Evolutionary conservation across 2,797 vertebrate genomes (phyloP).

Genomic region (Acanthis flammea): DNA sequence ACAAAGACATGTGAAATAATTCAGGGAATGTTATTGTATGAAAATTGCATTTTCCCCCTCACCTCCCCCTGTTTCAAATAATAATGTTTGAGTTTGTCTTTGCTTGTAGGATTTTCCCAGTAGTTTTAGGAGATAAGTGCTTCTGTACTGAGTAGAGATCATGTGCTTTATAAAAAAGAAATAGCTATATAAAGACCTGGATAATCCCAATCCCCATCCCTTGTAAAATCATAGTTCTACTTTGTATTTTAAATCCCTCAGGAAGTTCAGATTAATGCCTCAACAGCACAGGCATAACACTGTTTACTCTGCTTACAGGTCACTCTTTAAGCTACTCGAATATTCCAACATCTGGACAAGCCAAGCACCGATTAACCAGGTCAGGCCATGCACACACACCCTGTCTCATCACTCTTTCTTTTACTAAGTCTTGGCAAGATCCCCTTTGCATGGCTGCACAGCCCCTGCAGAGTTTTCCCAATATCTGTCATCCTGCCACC

Average conservation of each 20-base stretch:
- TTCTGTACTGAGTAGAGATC: not conserved
- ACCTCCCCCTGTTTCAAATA: not conserved
- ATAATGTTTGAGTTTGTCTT: not conserved
- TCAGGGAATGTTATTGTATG: not conserved
- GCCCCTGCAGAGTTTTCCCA: not conserved
- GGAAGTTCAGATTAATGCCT: conserved; percentile 39
- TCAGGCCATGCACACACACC: not conserved
- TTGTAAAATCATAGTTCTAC: conserved; percentile 44
- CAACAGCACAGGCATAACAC: not conserved
- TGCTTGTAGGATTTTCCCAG: not conserved
- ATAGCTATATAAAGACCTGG: conserved; percentile 19
- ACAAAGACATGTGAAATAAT: not conserved
- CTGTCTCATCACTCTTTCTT: not conserved
- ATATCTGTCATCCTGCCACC: not conserved
- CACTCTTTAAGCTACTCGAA: not conserved
- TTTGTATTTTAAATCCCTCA: conserved; percentile 38
- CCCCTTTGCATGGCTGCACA: not conserved
- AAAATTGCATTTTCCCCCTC: not conserved
- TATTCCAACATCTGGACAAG: conserved; percentile 39
- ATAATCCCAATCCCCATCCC: conserved; percentile 37
- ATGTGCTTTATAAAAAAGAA: conserved; percentile 34
- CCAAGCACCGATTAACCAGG: not conserved
- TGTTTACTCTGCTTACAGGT: conserved; percentile 6
- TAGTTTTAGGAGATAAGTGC: not conserved
- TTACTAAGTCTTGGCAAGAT: not conserved